Base-by-base conservation (phyloP, 2,113 vertebrate species). In the Calidris pugnax region DNA sequence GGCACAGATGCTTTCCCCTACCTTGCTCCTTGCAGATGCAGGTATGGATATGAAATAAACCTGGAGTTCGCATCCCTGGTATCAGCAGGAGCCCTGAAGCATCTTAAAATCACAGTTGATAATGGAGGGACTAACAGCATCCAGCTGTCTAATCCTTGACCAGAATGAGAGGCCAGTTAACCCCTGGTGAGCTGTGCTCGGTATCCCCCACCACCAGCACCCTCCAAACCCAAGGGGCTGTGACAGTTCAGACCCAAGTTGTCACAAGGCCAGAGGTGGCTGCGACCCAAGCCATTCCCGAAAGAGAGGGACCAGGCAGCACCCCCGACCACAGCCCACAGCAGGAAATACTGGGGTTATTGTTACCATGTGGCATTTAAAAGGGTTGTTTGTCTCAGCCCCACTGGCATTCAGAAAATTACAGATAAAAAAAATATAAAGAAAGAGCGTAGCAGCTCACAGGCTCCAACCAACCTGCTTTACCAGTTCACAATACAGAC, bases 11-110 rank as follows among this genome's bases (percentile, higher is more conserved):
- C 47, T 77, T 76, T 37, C 10, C 19, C 7, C 14, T 2, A 6
- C 17, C 27, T 22, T 69, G 50, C 4, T 30, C 66, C 18, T 15
- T 16, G 11, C 9, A 0, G 24, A 4, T 1, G 3, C 21, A 43
- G 30, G 20, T 35, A 4, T 5, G 12, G 53, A 9, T 12, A 24
- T 4, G 23, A 55, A 28, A 1, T 4, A 56, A 79, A 73, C 39
- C 30, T 35, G 57, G 14, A 86, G 18, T 30, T 9, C 4, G 1
- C 30, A 76, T 33, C 62, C 62, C 74, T 84, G 16, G 12, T 22
- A n/a, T 28, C 84, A 69, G 19, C 57, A 43, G 53, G 48, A 83
- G 26, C 41, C 28, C 64, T 23, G 56, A 30, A 62, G 9, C 78
- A 64, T 35, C 71, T 80, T 24, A 28, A 78, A 72, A 66, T 50